A percentile compares a stretch with the other conserved stretches of the same genome.
Conservation (phyloP, 2,113 vertebrate species). For the Zingel zingel region DNA sequence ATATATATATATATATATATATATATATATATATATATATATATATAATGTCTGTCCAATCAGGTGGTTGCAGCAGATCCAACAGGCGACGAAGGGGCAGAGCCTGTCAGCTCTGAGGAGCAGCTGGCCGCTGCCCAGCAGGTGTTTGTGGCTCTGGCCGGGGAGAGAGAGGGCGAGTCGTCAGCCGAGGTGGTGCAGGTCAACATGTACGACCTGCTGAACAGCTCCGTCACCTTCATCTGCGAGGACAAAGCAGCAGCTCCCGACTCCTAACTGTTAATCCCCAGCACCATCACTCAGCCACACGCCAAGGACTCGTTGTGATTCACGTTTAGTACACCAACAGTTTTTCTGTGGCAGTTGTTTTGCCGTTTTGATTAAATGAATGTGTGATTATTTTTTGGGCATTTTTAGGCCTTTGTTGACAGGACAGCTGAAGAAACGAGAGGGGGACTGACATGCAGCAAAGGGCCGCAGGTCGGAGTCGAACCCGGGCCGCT, state of each 20-base stretch:
- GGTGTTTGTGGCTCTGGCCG: slow-evolving; percentile 85
- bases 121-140: slow-evolving; percentile 82
- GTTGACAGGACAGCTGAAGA: no score
- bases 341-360: no score
- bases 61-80: slow-evolving; percentile 82
- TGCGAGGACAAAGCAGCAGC: slow-evolving; percentile 82
- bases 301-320: no score
- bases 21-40: no score
- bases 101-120: slow-evolving; percentile 79
- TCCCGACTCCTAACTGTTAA: not conserved
- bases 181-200: slow-evolving; percentile 86
- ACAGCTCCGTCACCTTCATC: slow-evolving; percentile 87
- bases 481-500: no score
- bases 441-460: no score
- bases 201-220: slow-evolving; percentile 89
- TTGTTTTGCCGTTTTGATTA: no score
- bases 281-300: not conserved
- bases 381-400: no score
- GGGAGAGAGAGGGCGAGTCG: slow-evolving; percentile 68
- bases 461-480: no score
- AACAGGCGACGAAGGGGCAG: slow-evolving; percentile 49
- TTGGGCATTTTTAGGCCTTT: no score
- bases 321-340: no score
- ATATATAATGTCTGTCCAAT: slow-evolving; percentile 49
- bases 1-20: no score